Evolutionary conservation across 2,113 vertebrate species (phyloP), one percentile per base, ranked within the genome.

Genomic region (Puma concolor): DNA sequence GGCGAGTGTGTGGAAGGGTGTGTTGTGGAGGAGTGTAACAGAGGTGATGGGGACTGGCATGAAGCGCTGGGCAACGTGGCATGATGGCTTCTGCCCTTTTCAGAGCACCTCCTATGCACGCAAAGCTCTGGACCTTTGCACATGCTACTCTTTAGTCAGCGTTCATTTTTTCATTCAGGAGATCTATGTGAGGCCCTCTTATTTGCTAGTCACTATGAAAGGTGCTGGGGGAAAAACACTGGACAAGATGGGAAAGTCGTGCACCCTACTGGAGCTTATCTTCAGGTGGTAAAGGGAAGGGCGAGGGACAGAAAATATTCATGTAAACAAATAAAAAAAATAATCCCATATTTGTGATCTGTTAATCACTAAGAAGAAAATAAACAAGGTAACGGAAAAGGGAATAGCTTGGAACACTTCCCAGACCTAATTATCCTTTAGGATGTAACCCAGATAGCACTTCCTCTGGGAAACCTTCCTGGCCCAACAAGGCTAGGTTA

Each of bases 341-440:
- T 13, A 19, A 76, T 33, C 54, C 14, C 41, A 88, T 21, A 82
- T 81, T 82, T 88, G 50, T 69, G 36, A 81, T 81, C 33, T 81
- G 29, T n/a, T 87, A 25, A 72, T 84, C 87, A 84, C 54, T 44
- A 89, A 96, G 74, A 86, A 96, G 82, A 92, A 96, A 93, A 90
- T 48, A 81, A 66, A 71, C 0, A 25, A 86, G 54, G 16, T 7
- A 67, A 69, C 91, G 25, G 77, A 67, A 64, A 87, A 87, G 33
- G 44, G 23, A 52, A 86, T 36, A 33, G 41, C n/a, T 23, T 89
- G 76, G n/a, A 93, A 94, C 14, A 76, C 25, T 60, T 95, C 36
- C 84, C 86, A 54, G 79, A 87, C 23, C 44, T 84, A 91, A 81
- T 93, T n/a, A 38, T 54, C 66, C 52, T 89, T 69, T 54, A 82